These are phyloP conservation scores for Vanessa cardui DNA, from an alignment of 2,888 invertebrate genomes.

Conservation along the genomic window DNA sequence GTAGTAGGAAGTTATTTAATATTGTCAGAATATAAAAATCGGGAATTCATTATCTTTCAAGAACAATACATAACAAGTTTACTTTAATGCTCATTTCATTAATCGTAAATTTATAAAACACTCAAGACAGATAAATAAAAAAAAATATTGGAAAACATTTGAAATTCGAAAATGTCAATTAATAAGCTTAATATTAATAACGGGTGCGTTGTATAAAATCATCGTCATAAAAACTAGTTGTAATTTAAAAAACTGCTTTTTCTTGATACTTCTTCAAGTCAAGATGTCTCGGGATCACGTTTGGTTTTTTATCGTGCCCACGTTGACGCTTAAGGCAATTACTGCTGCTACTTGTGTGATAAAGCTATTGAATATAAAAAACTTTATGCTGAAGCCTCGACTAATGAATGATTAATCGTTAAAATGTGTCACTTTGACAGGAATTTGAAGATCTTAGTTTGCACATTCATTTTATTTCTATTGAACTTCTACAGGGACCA, in stretches of 20 bases:
- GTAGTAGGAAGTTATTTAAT: too few relatives aligned
- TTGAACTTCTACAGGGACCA: background rate
- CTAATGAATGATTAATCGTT: constrained; percentile 30
- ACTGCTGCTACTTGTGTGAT: constrained; percentile 28
- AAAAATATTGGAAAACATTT: too few relatives aligned
- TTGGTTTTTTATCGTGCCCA: constrained; percentile 27
- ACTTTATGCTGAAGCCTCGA: constrained; percentile 22
- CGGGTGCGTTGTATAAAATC: background rate
- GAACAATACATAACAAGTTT: too few relatives aligned
- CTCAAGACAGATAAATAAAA: too few relatives aligned
- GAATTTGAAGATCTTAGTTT: constrained; percentile 15
- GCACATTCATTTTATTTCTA: background rate
- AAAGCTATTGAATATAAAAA: constrained; percentile 26
- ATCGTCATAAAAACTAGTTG: background rate
- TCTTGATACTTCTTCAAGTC: constrained; percentile 13
- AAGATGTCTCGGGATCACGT: constrained; percentile 17
- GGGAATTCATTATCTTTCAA: too few relatives aligned
- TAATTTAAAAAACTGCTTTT: constrained; percentile 12
- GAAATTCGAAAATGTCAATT: too few relatives aligned
- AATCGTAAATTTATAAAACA: too few relatives aligned
- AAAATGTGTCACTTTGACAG: constrained; percentile 18
- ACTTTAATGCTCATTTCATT: too few relatives aligned
- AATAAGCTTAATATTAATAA: background rate
- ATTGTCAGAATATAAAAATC: too few relatives aligned
- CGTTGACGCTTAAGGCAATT: constrained; percentile 29